Base-by-base conservation (phyloP, 1,140 invertebrate genomes). In the Samia ricini region DNA sequence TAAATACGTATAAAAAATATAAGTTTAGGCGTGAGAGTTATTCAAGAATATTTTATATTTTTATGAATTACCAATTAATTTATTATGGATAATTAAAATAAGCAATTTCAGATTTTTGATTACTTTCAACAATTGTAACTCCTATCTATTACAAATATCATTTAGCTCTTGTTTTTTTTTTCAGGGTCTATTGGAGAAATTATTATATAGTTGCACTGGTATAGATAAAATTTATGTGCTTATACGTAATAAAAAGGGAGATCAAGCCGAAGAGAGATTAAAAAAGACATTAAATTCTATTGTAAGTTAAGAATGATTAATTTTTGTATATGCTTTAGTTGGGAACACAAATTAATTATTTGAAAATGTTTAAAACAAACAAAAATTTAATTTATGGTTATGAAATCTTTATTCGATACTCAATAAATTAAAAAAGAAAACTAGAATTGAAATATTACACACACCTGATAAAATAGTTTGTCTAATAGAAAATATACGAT, bases 191-290 rank as follows among this genome's bases (percentile, higher is more conserved):
- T 55, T 62, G n/a, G 60, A 62, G 24, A 62, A 62, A 22, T 24
- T 62, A 49, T 24, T 62, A 23, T 62, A 62, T n/a, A 62, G 60
- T 23, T 62, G 60, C 26, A 21, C n/a, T 19, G 51, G 50, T 23
- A 56, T 61, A 22, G 26, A 61, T 19, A 61, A 61, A 12, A 55
- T 61, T 2, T 61, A 55, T 36, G 26, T 61, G 15, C 19, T 61
- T n/a, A 26, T 61, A 18, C 60, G 60, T 10, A 52, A 61, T 55
- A 61, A 61, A 19, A 55, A 56, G 10, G 51, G 52, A n/a, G 26
- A 55, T 8, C n/a, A n/a, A 12, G 60, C 60, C n/a, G n/a, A 33
- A 33, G 26, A 33, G 29, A 61, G 60, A 61, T 10, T 61, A 20
- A 42, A 42, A 18, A 33, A 42, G 23, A 55, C 48, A 36, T 49